Evolutionary conservation across 2,888 invertebrate species (phyloP).

Genomic region (Perizoma affinitatum): DNA sequence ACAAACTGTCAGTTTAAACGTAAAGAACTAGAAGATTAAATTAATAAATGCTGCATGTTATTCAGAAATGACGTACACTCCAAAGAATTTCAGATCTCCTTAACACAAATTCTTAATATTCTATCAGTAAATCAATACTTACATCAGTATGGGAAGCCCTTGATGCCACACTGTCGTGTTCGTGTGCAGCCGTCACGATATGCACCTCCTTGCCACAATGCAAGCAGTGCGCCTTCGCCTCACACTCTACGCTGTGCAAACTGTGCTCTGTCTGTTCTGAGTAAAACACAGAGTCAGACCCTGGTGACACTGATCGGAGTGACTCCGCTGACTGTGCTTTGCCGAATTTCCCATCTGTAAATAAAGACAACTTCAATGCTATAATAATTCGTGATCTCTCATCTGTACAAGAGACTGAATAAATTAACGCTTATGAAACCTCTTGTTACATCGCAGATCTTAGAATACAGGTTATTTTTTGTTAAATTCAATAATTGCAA

Average conservation of each 20-base stretch:
- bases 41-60: too few species aligned
- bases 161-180: slow-evolving; percentile 72
- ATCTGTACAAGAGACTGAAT: too few species aligned
- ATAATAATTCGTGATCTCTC: background rate
- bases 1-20: too few species aligned
- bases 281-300: slow-evolving; percentile 95
- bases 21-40: too few species aligned
- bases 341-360: slow-evolving; percentile 78
- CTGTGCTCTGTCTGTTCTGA: slow-evolving; percentile 88
- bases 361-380: background rate
- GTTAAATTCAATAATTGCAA: too few species aligned
- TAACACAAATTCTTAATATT: too few species aligned
- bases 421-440: too few species aligned
- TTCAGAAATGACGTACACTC: too few species aligned
- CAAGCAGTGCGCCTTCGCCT: slow-evolving; percentile 88
- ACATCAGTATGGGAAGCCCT: slow-evolving; percentile 78
- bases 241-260: slow-evolving; percentile 79
- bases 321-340: slow-evolving; percentile 95
- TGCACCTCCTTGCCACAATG: slow-evolving; percentile 93
- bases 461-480: too few species aligned
- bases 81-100: too few species aligned
- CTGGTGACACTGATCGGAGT: slow-evolving; percentile 94
- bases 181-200: slow-evolving; percentile 81
- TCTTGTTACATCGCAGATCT: too few species aligned
- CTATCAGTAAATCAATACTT: slow-evolving; percentile 39